These are phyloP conservation scores for Azorinus chamasolen DNA, from an alignment of 2,888 invertebrate species.

Conservation along the genomic window DNA sequence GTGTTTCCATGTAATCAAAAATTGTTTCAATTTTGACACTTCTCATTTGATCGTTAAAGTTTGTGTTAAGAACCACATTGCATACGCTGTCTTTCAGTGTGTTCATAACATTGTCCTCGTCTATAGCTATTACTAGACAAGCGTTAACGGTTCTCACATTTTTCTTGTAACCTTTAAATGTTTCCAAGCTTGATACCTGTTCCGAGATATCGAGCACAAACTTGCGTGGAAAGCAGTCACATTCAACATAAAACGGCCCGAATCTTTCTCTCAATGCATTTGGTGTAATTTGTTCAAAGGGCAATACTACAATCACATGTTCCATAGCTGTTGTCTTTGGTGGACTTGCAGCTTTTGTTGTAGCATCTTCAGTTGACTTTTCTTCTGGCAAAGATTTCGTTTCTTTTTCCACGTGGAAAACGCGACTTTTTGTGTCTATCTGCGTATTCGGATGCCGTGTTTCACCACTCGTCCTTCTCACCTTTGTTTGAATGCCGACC, in stretches of 20 bases:
- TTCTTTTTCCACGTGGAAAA: no score
- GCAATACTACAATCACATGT: constrained; percentile 57
- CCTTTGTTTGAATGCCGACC: no score
- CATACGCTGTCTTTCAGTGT: constrained; percentile 58
- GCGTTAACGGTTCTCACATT: constrained; percentile 16
- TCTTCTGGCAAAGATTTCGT: no score
- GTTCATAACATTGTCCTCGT: constrained; percentile 58
- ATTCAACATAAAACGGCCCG: constrained; percentile 54
- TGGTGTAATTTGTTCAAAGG: constrained; percentile 38
- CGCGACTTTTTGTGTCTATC: no score
- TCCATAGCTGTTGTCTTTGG: constrained; percentile 23
- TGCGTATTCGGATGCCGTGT: no score
- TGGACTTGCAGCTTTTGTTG: neutral
- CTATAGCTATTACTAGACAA: constrained; percentile 47
- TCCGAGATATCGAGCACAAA: constrained; percentile 70
- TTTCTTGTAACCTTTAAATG: constrained; percentile 16
- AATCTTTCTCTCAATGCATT: constrained; percentile 42
- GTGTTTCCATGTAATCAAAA: constrained; percentile 65
- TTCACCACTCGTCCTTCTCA: no score
- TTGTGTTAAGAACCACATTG: constrained; percentile 63
- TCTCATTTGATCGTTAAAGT: constrained; percentile 22
- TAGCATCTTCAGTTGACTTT: no score
- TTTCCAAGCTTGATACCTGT: constrained; percentile 1
- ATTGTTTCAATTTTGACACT: constrained; percentile 62
- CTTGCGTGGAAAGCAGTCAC: constrained; percentile 69